Evolutionary conservation across 2,888 invertebrate genomes (phyloP).

Genomic region (Leptopilina syphax): DNA sequence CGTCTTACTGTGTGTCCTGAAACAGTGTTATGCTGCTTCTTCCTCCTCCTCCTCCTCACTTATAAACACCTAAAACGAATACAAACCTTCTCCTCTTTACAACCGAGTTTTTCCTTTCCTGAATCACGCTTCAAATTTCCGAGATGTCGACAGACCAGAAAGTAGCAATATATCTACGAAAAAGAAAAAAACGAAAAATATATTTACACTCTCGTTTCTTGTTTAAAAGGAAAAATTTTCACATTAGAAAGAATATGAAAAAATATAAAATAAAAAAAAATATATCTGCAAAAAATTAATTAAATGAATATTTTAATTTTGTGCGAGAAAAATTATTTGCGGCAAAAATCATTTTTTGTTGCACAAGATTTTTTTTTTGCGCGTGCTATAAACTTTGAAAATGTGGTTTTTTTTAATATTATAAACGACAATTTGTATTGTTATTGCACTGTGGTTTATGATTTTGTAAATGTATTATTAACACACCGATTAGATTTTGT

Average conservation of each 20-base stretch:
- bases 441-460: conserved; percentile 61
- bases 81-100: background rate
- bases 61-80: conserved; percentile 18
- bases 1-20: conserved; percentile 49
- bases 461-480: conserved; percentile 67
- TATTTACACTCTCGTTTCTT: background rate
- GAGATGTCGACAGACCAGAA: conserved; percentile 21
- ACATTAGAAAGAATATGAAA: too few relatives aligned
- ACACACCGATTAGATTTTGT: conserved; percentile 60
- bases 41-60: background rate
- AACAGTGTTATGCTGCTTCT: conserved; percentile 47
- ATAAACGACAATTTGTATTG: conserved; percentile 56
- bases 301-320: background rate
- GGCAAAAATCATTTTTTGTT: conserved; percentile 47
- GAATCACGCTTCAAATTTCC: conserved; percentile 41
- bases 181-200: background rate
- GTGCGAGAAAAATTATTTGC: background rate
- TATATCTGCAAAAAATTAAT: too few relatives aligned
- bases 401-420: conserved; percentile 53
- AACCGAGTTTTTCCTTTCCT: conserved; percentile 18
- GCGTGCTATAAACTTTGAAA: conserved; percentile 49
- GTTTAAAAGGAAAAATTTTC: background rate
- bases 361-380: conserved; percentile 49
- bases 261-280: too few relatives aligned
- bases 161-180: conserved; percentile 18